Base-by-base conservation (phyloP, 2,888 invertebrate genomes). In the Lissonota sp. region DNA sequence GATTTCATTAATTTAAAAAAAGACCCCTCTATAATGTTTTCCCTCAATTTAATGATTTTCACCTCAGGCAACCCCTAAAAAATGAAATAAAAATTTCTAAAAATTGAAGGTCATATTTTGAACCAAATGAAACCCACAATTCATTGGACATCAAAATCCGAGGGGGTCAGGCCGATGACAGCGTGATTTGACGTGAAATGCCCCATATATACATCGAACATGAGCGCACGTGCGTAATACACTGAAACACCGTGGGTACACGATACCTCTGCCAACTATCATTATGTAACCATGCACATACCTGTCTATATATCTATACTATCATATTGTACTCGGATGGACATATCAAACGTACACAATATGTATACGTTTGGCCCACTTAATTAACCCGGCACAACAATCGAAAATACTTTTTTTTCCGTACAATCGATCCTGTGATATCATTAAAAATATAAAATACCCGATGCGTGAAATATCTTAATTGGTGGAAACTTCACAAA, bases 301-400 rank as follows among this genome's bases (percentile, higher is more conserved):
- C 26, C 66, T 69, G 58, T 44, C 60, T 72, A 75, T 49, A 71
- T 44, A 51, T 67, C 63, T 80, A 64, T 70, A 72, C 60, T 55
- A 79, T 53, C 57, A 73, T 76, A 72, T 62, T 44, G 53, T 74
- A 70, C 73, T 60, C 69, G 79, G 58, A 51, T 39, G 53, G 53
- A 53, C 40, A 26, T 26, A 26, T 26, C 26, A 62, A 49, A 63
- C 72, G 12, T 42, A 53, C 40, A 26, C 14, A 26, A 44, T 1
- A 10, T 44, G 8, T 12, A 60, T 78, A 53, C 69, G 58, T 67
- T 66, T 74, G 60, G 82, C 77, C 79, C 44, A 77, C 69, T 73
- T 51, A 71, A 76, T 79, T 71, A 79, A 80, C 73, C 40, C 49
- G 69, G 77, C 82, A 83, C 78, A 77, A 80, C 84, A 80, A 79